phyloP scores from a whole-genome alignment of 2,888 invertebrate genomes.

The Tuberolachnus salignus region DNA sequence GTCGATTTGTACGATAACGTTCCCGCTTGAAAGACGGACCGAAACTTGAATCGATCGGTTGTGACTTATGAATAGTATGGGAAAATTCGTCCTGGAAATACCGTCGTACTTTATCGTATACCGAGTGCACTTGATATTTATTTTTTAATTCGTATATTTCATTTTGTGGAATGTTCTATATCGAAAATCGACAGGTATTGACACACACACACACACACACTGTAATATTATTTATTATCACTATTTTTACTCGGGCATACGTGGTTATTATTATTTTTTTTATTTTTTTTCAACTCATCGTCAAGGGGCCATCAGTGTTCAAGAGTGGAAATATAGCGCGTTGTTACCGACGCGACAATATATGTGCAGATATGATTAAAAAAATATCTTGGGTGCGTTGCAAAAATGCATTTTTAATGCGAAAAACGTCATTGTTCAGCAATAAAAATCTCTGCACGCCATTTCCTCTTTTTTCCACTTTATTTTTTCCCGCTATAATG shows the following conservation, averaged over 20 bases:
- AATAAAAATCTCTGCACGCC: slow-evolving; percentile 1
- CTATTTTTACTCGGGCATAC: background rate
- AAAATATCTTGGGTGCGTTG: slow-evolving; percentile 13
- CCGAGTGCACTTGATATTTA: too few species aligned
- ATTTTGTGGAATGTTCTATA: too few species aligned
- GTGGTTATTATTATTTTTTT: background rate
- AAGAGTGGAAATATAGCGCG: background rate
- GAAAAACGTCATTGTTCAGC: slow-evolving; percentile 13
- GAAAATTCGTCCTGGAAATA: too few species aligned
- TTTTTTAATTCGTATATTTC: too few species aligned
- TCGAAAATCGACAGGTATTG: background rate
- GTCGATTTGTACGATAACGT: too few species aligned
- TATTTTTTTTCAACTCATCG: too few species aligned
- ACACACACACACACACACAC: background rate
- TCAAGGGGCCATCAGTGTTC: too few species aligned
- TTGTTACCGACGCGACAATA: background rate
- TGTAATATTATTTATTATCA: slow-evolving; percentile 5
- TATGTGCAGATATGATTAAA: slow-evolving; percentile 5
- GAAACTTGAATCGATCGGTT: too few species aligned
- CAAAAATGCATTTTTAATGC: slow-evolving; percentile 29
- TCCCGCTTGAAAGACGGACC: too few species aligned
- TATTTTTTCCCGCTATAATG: background rate
- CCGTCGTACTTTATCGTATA: too few species aligned
- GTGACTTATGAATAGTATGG: too few species aligned
- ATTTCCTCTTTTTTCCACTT: background rate